Conservation (phyloP, 1,140 invertebrate genomes). For the Proctacanthus coquilletti region DNA sequence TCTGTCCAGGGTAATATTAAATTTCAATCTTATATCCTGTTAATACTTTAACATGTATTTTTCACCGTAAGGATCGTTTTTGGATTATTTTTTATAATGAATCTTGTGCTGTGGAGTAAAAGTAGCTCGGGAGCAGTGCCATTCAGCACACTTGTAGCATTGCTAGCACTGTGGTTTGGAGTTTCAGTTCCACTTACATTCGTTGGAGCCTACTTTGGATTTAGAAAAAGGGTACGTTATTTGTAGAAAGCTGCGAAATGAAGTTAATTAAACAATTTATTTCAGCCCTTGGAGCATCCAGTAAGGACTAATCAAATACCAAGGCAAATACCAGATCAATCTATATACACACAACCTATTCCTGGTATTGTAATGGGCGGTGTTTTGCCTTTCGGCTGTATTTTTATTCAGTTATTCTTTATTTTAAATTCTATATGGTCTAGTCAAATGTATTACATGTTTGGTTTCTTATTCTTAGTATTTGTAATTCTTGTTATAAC, state of each 20-base stretch:
- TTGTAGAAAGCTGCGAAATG: background rate
- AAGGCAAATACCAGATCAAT: constrained; percentile 93
- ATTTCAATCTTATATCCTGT: background rate
- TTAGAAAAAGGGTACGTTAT: constrained; percentile 75
- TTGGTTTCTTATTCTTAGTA: constrained; percentile 95
- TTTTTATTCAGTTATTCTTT: constrained; percentile 99
- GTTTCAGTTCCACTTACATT: constrained; percentile 97
- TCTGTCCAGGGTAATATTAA: constrained; percentile 74
- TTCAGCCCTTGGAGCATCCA: constrained; percentile 82
- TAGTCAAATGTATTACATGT: constrained; percentile 98
- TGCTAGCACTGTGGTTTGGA: constrained; percentile 92
- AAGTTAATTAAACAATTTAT: constrained; percentile 9
- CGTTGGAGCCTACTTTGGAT: constrained; percentile 95
- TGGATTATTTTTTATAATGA: constrained; percentile 89
- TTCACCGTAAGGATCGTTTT: constrained; percentile 71
- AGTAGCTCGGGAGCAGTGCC: constrained; percentile 91
- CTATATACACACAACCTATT: constrained; percentile 87
- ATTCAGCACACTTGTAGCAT: constrained; percentile 93
- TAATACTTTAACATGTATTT: constrained; percentile 10
- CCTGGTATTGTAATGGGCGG: constrained; percentile 94
- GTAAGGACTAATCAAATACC: constrained; percentile 98
- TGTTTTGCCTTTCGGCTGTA: constrained; percentile 95
- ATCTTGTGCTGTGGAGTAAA: constrained; percentile 88
- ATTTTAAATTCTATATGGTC: constrained; percentile 98
- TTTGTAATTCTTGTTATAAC: constrained; percentile 96